Base-by-base conservation (phyloP, 2,113 vertebrate species). In the Cottus gobio region DNA sequence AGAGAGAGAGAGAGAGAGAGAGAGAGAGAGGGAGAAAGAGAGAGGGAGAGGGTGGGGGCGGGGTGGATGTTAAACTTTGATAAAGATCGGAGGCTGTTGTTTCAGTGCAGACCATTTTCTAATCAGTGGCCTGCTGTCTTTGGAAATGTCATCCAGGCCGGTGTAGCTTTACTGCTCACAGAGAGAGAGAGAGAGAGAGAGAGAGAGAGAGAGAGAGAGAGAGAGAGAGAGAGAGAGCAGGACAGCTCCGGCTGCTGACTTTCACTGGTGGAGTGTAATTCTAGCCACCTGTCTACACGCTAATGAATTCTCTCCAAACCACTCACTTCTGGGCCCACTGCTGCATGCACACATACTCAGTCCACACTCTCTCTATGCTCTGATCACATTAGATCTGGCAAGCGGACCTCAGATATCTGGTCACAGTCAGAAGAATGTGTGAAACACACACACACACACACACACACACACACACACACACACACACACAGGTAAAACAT, bases 231-330 rank as follows among this genome's bases (percentile, higher is more conserved):
- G 61, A 65, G 71, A 65, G 89, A 18, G 24, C 65, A 69, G 84
- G 82, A 90, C 83, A 86, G 82, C 86, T 69, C 26, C 1, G 71
- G 80, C 91, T 90, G 89, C 84, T 85, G 92, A 93, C 92, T 93
- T 92, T 94, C 91, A 88, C 92, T 87, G 50, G 85, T 83, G 80
- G 83, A 89, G 90, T 91, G 94, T 92, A 95, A 95, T 76, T 89
- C 87, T 91, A 95, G 93, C 80, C 91, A 94, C 94, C 94, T 93
- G 92, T 91, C 93, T 90, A 91, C 90, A 86, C 80, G 20, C 92
- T 95, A 95, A 95, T 95, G 93, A 95, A 94, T 95, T 95, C 93
- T 86, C 88, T 83, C 84, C 69, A 87, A 94, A 93, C 91, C 91
- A 83, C 86, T 93, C 89, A 89, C 85, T 91, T 89, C 88, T 86